Evolutionary conservation across 23 tunicate genomes (phyloP), one percentile per base, ranked within the genome.

Genomic region (Styela clava): DNA sequence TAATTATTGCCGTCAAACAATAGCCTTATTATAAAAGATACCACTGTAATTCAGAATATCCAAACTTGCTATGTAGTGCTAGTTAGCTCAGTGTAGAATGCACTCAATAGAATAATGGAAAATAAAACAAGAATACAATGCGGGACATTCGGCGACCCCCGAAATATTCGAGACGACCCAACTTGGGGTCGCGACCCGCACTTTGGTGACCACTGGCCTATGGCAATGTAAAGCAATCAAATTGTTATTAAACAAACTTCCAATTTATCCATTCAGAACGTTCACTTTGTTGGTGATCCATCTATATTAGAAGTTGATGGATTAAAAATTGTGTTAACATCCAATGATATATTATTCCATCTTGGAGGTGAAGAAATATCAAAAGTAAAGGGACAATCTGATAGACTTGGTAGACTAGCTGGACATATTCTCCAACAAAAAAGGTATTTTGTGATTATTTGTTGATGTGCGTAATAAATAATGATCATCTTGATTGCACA

Each of bases 311-410:
- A 83, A 5, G 67, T 82, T 30, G 76, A 64, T 1, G 86, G 76
- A 31, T 35, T 91, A 22, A 24, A 30, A 16, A 32, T 93, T 68
- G 98, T 83, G 16, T 74, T 82, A 1, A 87, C 93, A 12, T 84
- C 93, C 2, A 74, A 84, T 23, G 98, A 93, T 51, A 79, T 93
- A 52, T 70, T 93, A 64, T 85, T 93, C 29, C 98, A 93, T 82
- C 69, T 93, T 61, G 88, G 89, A 12, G 89, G 94, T 3, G 86
- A 84, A 33, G 98, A 93, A 69, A 93, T 88, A 56, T 79, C 84
- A 16, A 25, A 37, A 69, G 69, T 22, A 0, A 27, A 28, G 12
- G 78, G 78, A 0, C 79, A 24, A 16, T 37, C 64, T 2, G 97
- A 91, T 69, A 56, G 90, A 34, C 63, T 91, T 28, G 64, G 86